Evolutionary conservation across 1,140 invertebrate species (phyloP).

Genomic region (Olivierus martensii): DNA sequence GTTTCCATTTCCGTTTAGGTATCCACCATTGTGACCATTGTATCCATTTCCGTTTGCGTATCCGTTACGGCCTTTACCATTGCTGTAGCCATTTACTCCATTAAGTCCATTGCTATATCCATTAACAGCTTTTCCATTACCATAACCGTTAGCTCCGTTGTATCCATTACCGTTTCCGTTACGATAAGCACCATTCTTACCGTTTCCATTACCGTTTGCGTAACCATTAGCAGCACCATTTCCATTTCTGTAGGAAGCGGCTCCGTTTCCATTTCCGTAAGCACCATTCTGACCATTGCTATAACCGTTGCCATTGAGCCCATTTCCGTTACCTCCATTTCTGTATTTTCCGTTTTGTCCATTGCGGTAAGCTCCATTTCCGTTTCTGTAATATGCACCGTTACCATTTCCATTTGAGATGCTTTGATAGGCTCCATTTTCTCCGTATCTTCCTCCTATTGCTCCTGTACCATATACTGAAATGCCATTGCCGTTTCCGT

Average conservation of each 20-base stretch:
- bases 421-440: too few species aligned
- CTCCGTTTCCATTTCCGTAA: constrained; percentile 14
- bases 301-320: background rate
- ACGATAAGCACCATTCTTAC: too few species aligned
- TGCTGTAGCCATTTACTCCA: too few species aligned
- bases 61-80: background rate
- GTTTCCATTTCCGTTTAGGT: background rate
- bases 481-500: constrained; percentile 22
- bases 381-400: background rate
- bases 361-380: background rate
- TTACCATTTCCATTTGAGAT: constrained; percentile 11
- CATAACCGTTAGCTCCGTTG: background rate
- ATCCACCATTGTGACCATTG: too few species aligned
- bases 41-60: background rate
- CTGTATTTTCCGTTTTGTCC: background rate
- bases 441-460: constrained; percentile 12
- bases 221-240: constrained; percentile 20
- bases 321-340: constrained; percentile 2
- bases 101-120: background rate
- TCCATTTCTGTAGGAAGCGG: constrained; percentile 20
- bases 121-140: constrained; percentile 28
- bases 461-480: constrained; percentile 22
- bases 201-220: constrained; percentile 20
- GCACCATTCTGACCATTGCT: constrained; percentile 16
- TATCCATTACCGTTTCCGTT: background rate